Evolutionary conservation across 2,888 invertebrate species (phyloP).

Genomic region (Brachynemurus nebulosus): DNA sequence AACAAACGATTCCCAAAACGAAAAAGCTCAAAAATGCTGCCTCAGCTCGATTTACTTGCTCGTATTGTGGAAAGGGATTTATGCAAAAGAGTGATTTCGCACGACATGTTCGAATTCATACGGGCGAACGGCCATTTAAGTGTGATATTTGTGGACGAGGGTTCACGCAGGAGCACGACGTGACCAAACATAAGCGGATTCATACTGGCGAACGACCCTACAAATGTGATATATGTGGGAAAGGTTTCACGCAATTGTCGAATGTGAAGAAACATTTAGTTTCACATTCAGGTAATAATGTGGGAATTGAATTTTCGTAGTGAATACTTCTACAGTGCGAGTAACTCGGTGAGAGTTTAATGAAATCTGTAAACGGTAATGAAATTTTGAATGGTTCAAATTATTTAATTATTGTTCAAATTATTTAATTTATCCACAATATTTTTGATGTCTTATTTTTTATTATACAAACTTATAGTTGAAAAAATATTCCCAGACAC

Average conservation of each 20-base stretch:
- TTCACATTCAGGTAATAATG: slow-evolving; percentile 28
- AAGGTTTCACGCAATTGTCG: slow-evolving; percentile 40
- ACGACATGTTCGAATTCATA: slow-evolving; percentile 5
- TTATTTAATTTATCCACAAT: too few species aligned
- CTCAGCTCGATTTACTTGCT: background rate
- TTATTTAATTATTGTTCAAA: too few species aligned
- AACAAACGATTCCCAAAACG: background rate
- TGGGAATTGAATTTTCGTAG: too few species aligned
- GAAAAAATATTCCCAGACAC: too few species aligned
- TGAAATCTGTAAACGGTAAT: too few species aligned
- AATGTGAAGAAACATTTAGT: slow-evolving; percentile 36
- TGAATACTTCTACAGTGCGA: slow-evolving; percentile 29
- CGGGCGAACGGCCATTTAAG: slow-evolving; percentile 9
- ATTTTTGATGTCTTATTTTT: too few species aligned
- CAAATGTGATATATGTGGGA: slow-evolving; percentile 40
- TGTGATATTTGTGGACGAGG: slow-evolving; percentile 27
- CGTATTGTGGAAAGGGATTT: background rate
- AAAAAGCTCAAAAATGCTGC: background rate
- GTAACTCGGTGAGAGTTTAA: slow-evolving; percentile 29
- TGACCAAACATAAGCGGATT: slow-evolving; percentile 27
- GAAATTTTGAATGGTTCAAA: too few species aligned
- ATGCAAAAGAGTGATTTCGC: background rate
- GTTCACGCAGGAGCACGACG: slow-evolving; percentile 27
- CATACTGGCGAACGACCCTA: slow-evolving; percentile 29
- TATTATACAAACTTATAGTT: too few species aligned